Conservation (phyloP, 2,113 vertebrate species). For the Orycteropus afer region DNA sequence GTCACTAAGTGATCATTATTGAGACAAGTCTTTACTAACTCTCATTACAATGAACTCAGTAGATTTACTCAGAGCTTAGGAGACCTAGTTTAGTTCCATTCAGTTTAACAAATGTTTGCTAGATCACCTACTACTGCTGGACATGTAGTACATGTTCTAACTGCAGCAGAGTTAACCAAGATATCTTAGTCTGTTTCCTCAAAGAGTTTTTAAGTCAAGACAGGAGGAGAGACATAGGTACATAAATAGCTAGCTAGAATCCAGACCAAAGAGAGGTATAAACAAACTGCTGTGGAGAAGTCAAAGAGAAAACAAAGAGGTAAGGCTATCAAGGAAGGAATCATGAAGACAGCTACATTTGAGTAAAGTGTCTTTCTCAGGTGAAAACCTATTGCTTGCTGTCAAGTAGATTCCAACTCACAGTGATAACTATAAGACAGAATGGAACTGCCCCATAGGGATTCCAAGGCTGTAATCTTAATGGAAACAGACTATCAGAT, state of each 20-base stretch:
- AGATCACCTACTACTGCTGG: background rate
- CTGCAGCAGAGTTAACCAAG: background rate
- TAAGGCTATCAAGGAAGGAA: background rate
- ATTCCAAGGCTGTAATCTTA: background rate
- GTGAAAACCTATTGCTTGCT: background rate
- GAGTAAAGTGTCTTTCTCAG: background rate
- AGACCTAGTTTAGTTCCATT: background rate
- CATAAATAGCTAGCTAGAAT: background rate
- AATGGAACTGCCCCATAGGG: background rate
- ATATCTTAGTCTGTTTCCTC: background rate
- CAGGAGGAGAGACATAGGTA: background rate
- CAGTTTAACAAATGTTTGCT: conserved; percentile 30
- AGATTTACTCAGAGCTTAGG: background rate
- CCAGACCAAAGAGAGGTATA: background rate
- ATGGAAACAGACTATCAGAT: background rate
- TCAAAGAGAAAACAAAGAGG: background rate
- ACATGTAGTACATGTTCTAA: background rate
- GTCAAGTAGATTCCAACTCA: background rate
- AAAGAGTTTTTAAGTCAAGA: conserved; percentile 7
- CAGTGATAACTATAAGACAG: background rate
- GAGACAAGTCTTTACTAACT: background rate
- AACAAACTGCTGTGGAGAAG: background rate
- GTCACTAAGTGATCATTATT: background rate
- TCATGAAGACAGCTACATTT: background rate
- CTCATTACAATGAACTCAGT: background rate